Percentiles rank a stretch among this genome's conserved stretches.
Conservation (phyloP, 1,140 invertebrate genomes). For the Zaprionus tsacasi region DNA sequence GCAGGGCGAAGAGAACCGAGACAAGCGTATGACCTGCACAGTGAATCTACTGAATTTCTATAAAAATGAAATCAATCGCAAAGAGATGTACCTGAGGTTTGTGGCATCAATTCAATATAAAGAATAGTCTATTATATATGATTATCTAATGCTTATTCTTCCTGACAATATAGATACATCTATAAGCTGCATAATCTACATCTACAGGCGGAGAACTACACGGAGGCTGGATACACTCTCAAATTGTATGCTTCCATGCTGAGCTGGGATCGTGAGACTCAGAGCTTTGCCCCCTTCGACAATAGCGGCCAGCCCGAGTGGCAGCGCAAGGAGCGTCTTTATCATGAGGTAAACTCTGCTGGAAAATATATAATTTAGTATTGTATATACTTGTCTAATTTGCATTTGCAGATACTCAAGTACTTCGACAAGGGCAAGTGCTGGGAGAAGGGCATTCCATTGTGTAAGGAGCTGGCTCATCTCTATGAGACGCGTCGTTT, state of each 20-base stretch:
- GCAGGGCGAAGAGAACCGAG: constrained; percentile 95
- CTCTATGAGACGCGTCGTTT: constrained; percentile 95
- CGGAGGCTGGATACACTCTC: constrained; percentile 98
- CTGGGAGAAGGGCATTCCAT: constrained; percentile 97
- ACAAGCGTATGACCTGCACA: constrained; percentile 98
- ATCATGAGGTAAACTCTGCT: constrained; percentile 88
- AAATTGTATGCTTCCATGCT: constrained; percentile 96
- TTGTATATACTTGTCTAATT: background rate
- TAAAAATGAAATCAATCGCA: constrained; percentile 97
- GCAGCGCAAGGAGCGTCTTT: constrained; percentile 96
- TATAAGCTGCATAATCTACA: constrained; percentile 98
- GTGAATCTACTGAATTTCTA: constrained; percentile 99
- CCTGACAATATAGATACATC: constrained; percentile 89
- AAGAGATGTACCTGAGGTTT: constrained; percentile 96
- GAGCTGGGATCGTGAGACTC: constrained; percentile 91
- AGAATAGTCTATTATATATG: background rate
- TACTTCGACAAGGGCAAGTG: constrained; percentile 98
- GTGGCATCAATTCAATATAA: background rate
- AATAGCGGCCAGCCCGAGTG: constrained; percentile 90
- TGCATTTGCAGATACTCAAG: constrained; percentile 88
- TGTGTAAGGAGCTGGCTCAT: constrained; percentile 95
- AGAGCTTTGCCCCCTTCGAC: constrained; percentile 85
- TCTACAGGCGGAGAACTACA: constrained; percentile 96
- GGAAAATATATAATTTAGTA: background rate
- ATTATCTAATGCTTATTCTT: background rate